A percentile compares a stretch with the other conserved stretches of the same genome.
These are phyloP conservation scores for Odocoileus hemionus DNA, from an alignment of 2,113 vertebrate species.

Conservation along the genomic window DNA sequence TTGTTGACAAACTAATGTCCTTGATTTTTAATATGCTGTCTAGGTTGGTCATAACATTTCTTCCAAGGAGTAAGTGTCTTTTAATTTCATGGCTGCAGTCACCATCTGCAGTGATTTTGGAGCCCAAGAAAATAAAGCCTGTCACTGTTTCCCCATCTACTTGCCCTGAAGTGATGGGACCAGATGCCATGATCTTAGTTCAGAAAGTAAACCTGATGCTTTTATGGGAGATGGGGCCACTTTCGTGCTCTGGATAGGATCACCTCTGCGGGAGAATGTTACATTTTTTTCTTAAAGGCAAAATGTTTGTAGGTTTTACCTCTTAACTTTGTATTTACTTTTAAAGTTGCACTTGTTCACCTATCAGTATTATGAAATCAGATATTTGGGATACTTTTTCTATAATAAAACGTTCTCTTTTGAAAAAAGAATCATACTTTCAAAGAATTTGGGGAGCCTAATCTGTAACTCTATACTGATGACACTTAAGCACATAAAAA, in stretches of 20 bases:
- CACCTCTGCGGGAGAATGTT: neutral
- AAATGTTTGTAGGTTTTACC: conserved; percentile 34
- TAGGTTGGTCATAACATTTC: neutral
- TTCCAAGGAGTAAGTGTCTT: neutral
- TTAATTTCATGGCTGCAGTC: neutral
- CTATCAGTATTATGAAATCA: conserved; percentile 70
- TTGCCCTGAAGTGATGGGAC: neutral
- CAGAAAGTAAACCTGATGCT: neutral
- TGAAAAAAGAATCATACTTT: neutral
- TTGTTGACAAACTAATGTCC: neutral
- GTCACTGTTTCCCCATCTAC: neutral
- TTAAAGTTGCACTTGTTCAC: conserved; percentile 65
- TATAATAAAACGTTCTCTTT: conserved; percentile 76
- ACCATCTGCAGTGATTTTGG: neutral
- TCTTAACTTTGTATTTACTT: conserved; percentile 46
- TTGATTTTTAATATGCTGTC: neutral
- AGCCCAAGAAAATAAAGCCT: neutral
- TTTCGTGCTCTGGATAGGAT: neutral
- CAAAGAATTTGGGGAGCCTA: neutral
- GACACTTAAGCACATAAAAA: neutral
- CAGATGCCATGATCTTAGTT: neutral
- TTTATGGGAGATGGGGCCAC: neutral
- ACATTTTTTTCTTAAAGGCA: conserved; percentile 28
- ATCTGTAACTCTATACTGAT: neutral
- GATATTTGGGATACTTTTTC: conserved; percentile 66